Evolutionary conservation across 2,113 vertebrate genomes (phyloP).

Genomic region (Actenoides hombroni): DNA sequence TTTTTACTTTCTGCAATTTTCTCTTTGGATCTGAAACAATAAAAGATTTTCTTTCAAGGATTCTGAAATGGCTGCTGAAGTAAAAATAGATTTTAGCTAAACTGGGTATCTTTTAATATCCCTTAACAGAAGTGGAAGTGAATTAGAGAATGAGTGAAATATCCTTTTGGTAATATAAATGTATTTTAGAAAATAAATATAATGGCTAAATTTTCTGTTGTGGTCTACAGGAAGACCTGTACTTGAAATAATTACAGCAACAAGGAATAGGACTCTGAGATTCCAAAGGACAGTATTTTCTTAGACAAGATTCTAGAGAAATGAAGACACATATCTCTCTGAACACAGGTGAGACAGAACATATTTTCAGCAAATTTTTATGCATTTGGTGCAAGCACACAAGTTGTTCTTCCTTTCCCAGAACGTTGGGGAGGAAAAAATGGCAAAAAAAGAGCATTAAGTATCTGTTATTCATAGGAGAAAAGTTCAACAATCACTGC

Average conservation of each 20-base stretch:
- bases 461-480: neutral
- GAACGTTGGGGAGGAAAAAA: neutral
- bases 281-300: neutral
- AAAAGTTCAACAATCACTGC: neutral
- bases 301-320: neutral
- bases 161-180: neutral
- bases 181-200: neutral
- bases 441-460: neutral
- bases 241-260: neutral
- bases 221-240: neutral
- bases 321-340: neutral
- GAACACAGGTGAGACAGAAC: neutral
- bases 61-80: neutral
- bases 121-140: neutral
- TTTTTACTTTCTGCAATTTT: neutral
- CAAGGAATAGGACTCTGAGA: neutral
- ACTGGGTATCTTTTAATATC: neutral
- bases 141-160: neutral
- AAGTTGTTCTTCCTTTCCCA: neutral
- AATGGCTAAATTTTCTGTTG: neutral
- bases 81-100: neutral
- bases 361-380: neutral
- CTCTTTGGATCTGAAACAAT: neutral
- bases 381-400: neutral
- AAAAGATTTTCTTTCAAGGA: neutral